Percentiles rank a stretch among this genome's conserved stretches.
Conservation (phyloP, 2,888 invertebrate species). For the Exocentrus adspersus region DNA sequence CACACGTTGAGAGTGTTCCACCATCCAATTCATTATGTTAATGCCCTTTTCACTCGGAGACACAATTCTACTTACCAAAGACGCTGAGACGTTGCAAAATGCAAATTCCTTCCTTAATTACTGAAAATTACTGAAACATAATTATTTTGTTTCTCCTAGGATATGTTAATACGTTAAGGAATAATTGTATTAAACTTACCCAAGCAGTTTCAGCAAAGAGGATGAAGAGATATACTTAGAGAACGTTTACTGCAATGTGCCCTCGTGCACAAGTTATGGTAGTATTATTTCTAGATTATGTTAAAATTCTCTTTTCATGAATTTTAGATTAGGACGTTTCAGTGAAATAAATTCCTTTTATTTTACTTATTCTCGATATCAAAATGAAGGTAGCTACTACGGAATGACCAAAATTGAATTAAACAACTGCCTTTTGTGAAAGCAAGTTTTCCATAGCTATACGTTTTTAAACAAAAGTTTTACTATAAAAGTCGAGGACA, state of each 20-base stretch:
- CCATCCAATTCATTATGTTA: slow-evolving; percentile 20
- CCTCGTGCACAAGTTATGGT: too few relatives aligned
- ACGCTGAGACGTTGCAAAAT: slow-evolving; percentile 24
- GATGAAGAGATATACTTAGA: slow-evolving; percentile 6
- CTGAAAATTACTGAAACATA: slow-evolving; percentile 42
- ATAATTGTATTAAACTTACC: slow-evolving; percentile 36
- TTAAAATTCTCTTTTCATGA: too few relatives aligned
- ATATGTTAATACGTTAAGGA: slow-evolving; percentile 39
- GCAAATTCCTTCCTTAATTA: slow-evolving; percentile 40
- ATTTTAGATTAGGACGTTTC: too few relatives aligned
- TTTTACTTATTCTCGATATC: too few relatives aligned
- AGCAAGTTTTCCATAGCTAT: too few relatives aligned
- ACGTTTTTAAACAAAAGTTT: too few relatives aligned
- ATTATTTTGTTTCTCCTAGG: slow-evolving; percentile 40
- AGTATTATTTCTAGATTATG: too few relatives aligned
- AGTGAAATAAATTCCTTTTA: too few relatives aligned
- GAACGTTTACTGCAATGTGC: background rate
- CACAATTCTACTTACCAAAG: slow-evolving; percentile 17
- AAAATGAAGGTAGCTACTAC: too few relatives aligned
- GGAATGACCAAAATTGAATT: too few relatives aligned
- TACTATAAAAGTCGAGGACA: too few relatives aligned
- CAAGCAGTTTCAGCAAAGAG: slow-evolving; percentile 27
- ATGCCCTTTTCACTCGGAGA: slow-evolving; percentile 14
- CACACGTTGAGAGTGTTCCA: slow-evolving; percentile 13
- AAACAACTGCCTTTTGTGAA: too few relatives aligned